Evolutionary conservation across 1,140 invertebrate species (phyloP).

Genomic region (Drosophila nikananu): DNA sequence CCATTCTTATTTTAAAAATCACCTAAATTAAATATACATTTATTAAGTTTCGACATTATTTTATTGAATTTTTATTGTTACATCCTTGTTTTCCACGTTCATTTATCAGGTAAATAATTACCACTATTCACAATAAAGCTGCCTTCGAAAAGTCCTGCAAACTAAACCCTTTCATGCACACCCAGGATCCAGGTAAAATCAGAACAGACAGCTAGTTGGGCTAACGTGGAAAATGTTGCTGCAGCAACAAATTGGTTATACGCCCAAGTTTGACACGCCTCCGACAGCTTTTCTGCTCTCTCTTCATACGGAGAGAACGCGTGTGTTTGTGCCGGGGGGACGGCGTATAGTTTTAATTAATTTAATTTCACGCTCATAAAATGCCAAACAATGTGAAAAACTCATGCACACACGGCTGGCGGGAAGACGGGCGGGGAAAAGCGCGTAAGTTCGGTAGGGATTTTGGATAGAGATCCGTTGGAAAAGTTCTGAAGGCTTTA

Average conservation of each 20-base stretch:
- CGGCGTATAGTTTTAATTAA: slow-evolving; percentile 76
- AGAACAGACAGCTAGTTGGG: slow-evolving; percentile 13
- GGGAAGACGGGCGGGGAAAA: not conserved
- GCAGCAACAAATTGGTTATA: slow-evolving; percentile 36
- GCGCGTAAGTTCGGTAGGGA: slow-evolving; percentile 19
- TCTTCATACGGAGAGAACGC: not conserved
- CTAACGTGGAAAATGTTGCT: slow-evolving; percentile 16
- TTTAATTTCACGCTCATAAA: slow-evolving; percentile 78
- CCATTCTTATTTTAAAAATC: too few relatives aligned
- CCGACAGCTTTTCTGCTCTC: slow-evolving; percentile 27
- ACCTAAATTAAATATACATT: too few relatives aligned
- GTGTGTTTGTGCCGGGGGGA: slow-evolving; percentile 26
- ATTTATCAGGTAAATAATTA: not conserved
- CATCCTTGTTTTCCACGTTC: not conserved
- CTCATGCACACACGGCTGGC: slow-evolving; percentile 25
- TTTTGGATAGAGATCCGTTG: slow-evolving; percentile 33
- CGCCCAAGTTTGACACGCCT: slow-evolving; percentile 28
- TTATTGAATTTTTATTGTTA: not conserved
- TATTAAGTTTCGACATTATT: not conserved
- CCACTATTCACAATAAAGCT: not conserved
- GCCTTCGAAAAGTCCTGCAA: not conserved
- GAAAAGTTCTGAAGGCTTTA: slow-evolving; percentile 34
- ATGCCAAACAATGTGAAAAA: slow-evolving; percentile 72
- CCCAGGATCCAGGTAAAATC: slow-evolving; percentile 33
- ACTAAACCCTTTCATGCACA: slow-evolving; percentile 2